Percentiles rank a stretch among this genome's conserved stretches.
These are phyloP conservation scores for Centroberyx gerrardi DNA, from an alignment of 2,797 vertebrate species.

Conservation along the genomic window DNA sequence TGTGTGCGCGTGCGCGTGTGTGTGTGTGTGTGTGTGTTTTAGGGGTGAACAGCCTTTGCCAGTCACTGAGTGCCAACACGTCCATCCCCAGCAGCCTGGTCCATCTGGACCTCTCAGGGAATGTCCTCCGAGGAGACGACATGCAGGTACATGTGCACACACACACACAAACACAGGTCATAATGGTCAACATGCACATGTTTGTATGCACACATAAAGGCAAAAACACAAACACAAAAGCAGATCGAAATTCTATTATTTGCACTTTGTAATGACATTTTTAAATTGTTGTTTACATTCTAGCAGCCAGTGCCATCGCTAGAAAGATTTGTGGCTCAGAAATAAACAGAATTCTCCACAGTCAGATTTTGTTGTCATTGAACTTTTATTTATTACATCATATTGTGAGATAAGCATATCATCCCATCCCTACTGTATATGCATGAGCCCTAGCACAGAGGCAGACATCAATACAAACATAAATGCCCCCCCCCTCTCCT, in stretches of 20 bases:
- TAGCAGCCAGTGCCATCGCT: no score
- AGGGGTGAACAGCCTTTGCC: slow-evolving; percentile 98
- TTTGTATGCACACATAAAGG: slow-evolving; percentile 53
- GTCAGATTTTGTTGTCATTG: no score
- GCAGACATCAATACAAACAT: neutral
- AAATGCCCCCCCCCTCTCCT: neutral
- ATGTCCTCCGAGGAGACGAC: slow-evolving; percentile 93
- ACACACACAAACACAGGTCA: slow-evolving; percentile 5
- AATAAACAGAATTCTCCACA: no score
- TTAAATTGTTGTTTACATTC: no score
- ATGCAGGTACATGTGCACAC: slow-evolving; percentile 87
- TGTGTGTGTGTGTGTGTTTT: slow-evolving; percentile 50
- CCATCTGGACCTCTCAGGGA: slow-evolving; percentile 99
- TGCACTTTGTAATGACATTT: neutral
- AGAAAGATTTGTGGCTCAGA: no score
- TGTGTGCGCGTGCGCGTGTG: slow-evolving; percentile 25
- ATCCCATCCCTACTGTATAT: neutral
- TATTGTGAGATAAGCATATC: no score
- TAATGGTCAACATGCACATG: slow-evolving; percentile 83
- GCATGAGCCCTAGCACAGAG: neutral
- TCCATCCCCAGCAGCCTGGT: slow-evolving; percentile 91
- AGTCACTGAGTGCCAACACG: slow-evolving; percentile 96
- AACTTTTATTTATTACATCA: no score
- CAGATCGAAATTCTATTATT: neutral
- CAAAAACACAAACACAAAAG: neutral